Evolutionary conservation across 2,113 vertebrate genomes (phyloP).

Genomic region (Vombatus ursinus): DNA sequence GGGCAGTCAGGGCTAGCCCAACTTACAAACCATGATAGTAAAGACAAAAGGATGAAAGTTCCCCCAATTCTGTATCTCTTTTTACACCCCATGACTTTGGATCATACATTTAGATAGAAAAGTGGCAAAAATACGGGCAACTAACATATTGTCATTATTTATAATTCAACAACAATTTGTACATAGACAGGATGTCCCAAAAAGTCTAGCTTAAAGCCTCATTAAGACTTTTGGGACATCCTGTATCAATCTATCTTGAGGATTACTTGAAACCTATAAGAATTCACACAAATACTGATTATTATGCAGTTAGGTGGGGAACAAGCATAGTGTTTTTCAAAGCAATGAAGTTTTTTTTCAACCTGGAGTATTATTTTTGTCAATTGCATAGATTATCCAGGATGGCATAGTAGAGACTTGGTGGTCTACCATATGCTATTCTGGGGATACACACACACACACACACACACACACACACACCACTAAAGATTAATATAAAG

Average conservation of each 20-base stretch:
- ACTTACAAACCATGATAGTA: background rate
- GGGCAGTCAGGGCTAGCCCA: background rate
- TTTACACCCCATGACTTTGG: background rate
- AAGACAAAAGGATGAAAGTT: background rate
- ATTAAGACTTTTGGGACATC: background rate
- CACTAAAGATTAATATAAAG: background rate
- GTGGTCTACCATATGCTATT: background rate
- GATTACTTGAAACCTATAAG: conserved; percentile 30
- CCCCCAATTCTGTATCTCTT: background rate
- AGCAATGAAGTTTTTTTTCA: background rate
- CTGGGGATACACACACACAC: background rate
- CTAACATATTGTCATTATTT: background rate
- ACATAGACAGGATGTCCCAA: background rate
- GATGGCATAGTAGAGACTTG: background rate
- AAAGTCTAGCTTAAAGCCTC: background rate
- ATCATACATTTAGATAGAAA: background rate
- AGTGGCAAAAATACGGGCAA: background rate
- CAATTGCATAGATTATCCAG: background rate
- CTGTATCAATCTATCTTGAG: background rate
- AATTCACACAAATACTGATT: background rate
- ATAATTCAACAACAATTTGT: background rate
- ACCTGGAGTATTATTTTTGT: conserved; percentile 1
- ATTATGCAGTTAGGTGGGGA: conserved; percentile 2
- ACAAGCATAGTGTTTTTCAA: background rate
- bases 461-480: background rate